These are phyloP conservation scores for Sula dactylatra DNA, from an alignment of 2,113 vertebrate species.

Conservation along the genomic window DNA sequence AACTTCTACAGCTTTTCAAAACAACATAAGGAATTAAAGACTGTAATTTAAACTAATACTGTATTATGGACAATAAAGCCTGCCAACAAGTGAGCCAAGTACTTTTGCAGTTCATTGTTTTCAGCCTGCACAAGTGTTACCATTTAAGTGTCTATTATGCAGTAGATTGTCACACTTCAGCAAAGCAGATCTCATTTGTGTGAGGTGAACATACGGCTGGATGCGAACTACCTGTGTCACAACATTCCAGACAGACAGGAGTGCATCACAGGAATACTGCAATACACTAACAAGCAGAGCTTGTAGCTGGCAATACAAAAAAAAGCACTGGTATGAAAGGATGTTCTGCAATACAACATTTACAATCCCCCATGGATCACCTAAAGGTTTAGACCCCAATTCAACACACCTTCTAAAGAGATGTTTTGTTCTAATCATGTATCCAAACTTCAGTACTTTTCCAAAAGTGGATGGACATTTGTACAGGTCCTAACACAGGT, in stretches of 20 bases:
- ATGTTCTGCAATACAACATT: background rate
- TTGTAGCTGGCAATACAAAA: background rate
- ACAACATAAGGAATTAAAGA: background rate
- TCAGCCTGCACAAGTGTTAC: rapidly evolving
- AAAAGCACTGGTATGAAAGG: background rate
- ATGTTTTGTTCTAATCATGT: background rate
- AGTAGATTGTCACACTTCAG: background rate
- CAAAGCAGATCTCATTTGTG: background rate
- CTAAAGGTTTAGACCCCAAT: background rate
- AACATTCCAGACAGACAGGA: background rate
- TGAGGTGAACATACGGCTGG: background rate
- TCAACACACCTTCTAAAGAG: background rate
- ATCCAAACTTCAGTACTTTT: background rate
- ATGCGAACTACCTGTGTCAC: rapidly evolving
- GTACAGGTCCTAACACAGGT: background rate
- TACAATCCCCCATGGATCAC: background rate
- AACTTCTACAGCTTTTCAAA: background rate
- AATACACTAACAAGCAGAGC: background rate
- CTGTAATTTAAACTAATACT: background rate
- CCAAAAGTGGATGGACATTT: background rate
- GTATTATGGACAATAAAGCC: background rate
- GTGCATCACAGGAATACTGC: background rate
- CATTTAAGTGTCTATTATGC: background rate
- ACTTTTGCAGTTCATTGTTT: background rate
- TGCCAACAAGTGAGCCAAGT: background rate